Evolutionary conservation across 2,888 invertebrate genomes (phyloP), one percentile per base, ranked within the genome.

Genomic region (Leptopterna dolabrata): DNA sequence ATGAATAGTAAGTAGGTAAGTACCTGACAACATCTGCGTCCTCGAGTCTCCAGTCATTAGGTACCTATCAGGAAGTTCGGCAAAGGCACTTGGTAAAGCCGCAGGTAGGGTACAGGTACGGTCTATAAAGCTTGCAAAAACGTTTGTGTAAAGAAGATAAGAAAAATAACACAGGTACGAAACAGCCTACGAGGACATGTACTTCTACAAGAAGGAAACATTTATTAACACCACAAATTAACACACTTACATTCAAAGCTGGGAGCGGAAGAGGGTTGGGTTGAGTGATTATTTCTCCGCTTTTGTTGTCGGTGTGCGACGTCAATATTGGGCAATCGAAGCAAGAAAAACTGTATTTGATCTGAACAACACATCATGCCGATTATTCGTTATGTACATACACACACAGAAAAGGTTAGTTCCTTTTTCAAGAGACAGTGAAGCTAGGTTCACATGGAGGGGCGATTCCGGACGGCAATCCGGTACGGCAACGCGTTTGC

Each of bases 341-440:
- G 91, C 94, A 94, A 83, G 94, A 93, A 92, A 96, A 96, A 91
- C 93, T 95, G 93, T 96, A 96, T 91, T 95, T 95, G 91, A 96
- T 95, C 96, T 96, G 93, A 85, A 85, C 76, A 87, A 41, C n/a
- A 84, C 73, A 81, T 43, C 63, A 76, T 29, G 55, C 14, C 13
- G 45, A 24, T 45, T 51, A 43, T 47, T 45, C 27, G 4, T 85
- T 70, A 63, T 27, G 63, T 78, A 78, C 45, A 43, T n/a, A 41
- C 1, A 63, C 27, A 19, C 11, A 27, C 24, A 63, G 24, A 2
- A 63, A 24, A 24, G 4, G 4, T 24, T 63, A 16, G 51, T n/a
- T n/a, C n/a, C n/a, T 36, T 4, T 36, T 36, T 36, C 36, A 36
- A 7, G 36, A 36, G n/a, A n/a, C n/a, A n/a, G n/a, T n/a, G n/a